Evolutionary conservation across 2,888 invertebrate species (phyloP).

Genomic region (Empis stercorea): DNA sequence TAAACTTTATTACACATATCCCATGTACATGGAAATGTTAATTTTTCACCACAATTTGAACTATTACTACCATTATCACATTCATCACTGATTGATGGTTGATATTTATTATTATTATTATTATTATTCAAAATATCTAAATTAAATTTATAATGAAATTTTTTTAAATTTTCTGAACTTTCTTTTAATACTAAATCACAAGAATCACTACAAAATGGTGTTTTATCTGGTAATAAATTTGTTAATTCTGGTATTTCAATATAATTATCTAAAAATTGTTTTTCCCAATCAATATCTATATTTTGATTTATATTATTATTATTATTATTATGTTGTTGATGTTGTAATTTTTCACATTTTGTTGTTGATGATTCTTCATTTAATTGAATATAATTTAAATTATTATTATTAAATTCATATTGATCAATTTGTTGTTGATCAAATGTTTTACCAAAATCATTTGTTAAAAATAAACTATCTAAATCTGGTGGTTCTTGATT

Average conservation of each 20-base stretch:
- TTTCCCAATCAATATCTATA: constrained; percentile 27
- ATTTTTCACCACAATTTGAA: constrained; percentile 25
- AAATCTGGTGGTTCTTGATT: constrained; percentile 2
- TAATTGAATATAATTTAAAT: constrained; percentile 9
- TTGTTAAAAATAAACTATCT: neutral
- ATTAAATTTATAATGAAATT: constrained; percentile 12
- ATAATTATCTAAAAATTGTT: constrained; percentile 29
- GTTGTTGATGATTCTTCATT: neutral
- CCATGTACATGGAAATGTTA: constrained; percentile 55
- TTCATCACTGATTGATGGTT: constrained; percentile 1
- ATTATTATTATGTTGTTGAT: too few species aligned
- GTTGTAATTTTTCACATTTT: too few species aligned
- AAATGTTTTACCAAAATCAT: constrained; percentile 8
- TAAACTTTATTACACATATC: constrained; percentile 66
- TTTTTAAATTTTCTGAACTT: constrained; percentile 31
- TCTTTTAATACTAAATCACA: constrained; percentile 41
- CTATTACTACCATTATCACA: neutral
- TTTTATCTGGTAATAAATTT: constrained; percentile 39
- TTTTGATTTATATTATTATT: too few species aligned
- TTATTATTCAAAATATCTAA: neutral
- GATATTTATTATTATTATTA: neutral
- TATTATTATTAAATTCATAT: constrained; percentile 13
- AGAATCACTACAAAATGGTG: constrained; percentile 42
- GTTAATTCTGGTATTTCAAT: constrained; percentile 29
- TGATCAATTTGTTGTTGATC: constrained; percentile 9